Evolutionary conservation across 2,888 invertebrate genomes (phyloP).

Genomic region (Biston stratarius): DNA sequence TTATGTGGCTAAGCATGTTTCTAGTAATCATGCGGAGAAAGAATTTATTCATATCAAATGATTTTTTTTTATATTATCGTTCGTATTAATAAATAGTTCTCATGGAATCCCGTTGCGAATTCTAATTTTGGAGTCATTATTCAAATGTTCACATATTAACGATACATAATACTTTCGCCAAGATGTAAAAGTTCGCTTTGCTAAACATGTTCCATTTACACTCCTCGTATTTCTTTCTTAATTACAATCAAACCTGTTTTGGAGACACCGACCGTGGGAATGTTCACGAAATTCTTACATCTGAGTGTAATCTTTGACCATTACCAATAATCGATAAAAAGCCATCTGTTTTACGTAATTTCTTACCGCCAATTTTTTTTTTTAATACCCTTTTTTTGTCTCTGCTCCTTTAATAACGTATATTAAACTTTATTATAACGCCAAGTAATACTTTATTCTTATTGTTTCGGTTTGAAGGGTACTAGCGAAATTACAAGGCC

Average conservation of each 20-base stretch:
- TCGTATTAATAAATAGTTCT: slow-evolving; percentile 16
- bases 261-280: slow-evolving; percentile 32
- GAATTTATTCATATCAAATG: not conserved
- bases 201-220: slow-evolving; percentile 31
- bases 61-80: not conserved
- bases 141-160: slow-evolving; percentile 28
- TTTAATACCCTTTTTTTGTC: not conserved
- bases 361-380: not conserved
- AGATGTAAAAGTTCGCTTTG: slow-evolving; percentile 28
- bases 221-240: slow-evolving; percentile 35
- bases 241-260: slow-evolving; percentile 33
- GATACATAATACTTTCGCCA: slow-evolving; percentile 33
- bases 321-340: slow-evolving; percentile 19
- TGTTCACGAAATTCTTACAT: slow-evolving; percentile 25
- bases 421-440: not conserved
- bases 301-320: slow-evolving; percentile 17
- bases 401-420: not conserved
- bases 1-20: not conserved
- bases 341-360: slow-evolving; percentile 4
- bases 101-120: slow-evolving; percentile 19
- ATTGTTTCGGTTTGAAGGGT: too few species aligned
- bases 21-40: not conserved
- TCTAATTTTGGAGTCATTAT: slow-evolving; percentile 21
- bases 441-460: too few species aligned
- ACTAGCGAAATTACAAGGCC: too few species aligned